Conservation (phyloP, 2,113 vertebrate genomes). For the Geothlypis trichas region DNA sequence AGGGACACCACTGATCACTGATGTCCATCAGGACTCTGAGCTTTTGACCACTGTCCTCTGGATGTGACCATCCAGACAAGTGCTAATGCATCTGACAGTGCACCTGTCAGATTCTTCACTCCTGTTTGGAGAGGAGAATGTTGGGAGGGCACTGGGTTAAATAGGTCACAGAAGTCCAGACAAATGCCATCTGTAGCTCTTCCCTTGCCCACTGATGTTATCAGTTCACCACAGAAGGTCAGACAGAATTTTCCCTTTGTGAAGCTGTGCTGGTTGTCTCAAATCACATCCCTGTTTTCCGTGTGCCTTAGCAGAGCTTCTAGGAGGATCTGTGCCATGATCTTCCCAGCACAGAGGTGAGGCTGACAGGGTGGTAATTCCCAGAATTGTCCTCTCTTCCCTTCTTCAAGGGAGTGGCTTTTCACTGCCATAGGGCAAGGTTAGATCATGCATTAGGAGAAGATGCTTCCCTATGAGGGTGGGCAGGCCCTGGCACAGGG, state of each 20-base stretch:
- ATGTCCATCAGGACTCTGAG: background rate
- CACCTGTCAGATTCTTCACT: background rate
- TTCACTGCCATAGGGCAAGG: too few species aligned
- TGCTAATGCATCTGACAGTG: background rate
- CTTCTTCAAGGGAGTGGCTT: background rate
- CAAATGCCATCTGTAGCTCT: background rate
- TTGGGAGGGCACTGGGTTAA: background rate
- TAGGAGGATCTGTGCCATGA: background rate
- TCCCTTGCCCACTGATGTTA: background rate
- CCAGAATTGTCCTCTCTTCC: background rate
- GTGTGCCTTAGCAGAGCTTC: background rate
- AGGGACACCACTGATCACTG: background rate
- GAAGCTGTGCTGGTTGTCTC: background rate
- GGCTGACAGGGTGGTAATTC: background rate
- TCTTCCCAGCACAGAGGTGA: fast-evolving
- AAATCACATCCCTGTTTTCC: background rate
- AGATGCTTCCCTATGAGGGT: fast-evolving
- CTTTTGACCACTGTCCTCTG: background rate
- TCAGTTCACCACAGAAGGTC: background rate
- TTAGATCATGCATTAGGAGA: background rate
- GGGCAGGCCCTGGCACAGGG: background rate
- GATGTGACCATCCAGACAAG: background rate
- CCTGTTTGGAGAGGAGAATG: background rate
- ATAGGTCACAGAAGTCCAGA: background rate
- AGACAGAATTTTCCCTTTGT: background rate